Evolutionary conservation across 2,113 vertebrate genomes (phyloP), one percentile per base, ranked within the genome.

Genomic region (Pseudorhombus dupliciocellatus): DNA sequence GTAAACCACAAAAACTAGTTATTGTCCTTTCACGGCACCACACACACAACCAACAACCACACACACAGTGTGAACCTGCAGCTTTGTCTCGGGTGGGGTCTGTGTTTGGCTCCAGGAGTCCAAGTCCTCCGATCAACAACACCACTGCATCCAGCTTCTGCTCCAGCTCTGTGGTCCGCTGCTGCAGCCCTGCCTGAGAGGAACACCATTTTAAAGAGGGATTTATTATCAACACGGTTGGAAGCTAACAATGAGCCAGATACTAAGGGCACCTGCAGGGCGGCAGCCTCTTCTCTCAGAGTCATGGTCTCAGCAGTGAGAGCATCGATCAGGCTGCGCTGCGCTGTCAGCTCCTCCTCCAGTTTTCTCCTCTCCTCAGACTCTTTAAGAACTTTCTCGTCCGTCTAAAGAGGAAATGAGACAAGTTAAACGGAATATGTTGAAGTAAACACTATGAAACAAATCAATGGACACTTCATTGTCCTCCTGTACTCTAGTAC

Each of bases 241-340:
- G 24, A 61, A 4, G 28, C 14, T 22, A 26, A 25, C 7, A 24
- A 34, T 18, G 37, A 30, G 5, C 16, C 2, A 1, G 48, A 3
- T 1, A 4, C n/a, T 0, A 9, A 20, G 24, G 22, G 46, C 66
- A 98, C 96, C 95, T 96, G 94, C 37, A 93, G 50, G 65, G 87
- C 1, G 8, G 81, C 26, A 7, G 88, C 92, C 78, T 96, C 94
- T 75, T 97, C 94, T 89, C 94, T 94, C 28, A 97, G 88, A 22
- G 91, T 75, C 70, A 97, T 92, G 46, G 94, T 92, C 90, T 98
- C 97, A 28, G 94, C 94, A 28, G 96, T 97, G 58, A 99, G 92
- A 63, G 96, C 96, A 75, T 98, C 95, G 20, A 97, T 96, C 75
- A 99, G 88, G 28, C 90, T 89, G 65, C 92, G 93, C 54, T 98